These are phyloP conservation scores for Pegoplata infirma DNA, from an alignment of 2,888 invertebrate genomes.

Conservation along the genomic window DNA sequence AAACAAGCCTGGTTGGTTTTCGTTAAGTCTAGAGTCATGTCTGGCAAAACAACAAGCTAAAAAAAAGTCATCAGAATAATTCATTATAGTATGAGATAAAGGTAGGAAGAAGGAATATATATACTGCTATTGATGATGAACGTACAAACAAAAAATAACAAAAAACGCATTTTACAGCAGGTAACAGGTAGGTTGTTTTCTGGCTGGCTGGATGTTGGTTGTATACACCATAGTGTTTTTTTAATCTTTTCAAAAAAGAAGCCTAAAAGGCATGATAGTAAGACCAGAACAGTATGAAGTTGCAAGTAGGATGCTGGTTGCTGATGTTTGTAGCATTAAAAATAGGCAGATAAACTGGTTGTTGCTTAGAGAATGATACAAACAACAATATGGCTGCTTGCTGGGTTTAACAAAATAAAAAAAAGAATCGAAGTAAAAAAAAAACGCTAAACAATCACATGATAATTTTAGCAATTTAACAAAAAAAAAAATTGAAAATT, in stretches of 20 bases:
- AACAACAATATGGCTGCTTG: conserved; percentile 58
- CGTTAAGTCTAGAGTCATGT: conserved; percentile 54
- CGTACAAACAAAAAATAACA: conserved; percentile 37
- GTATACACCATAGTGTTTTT: conserved; percentile 9
- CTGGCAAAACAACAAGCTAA: conserved; percentile 41
- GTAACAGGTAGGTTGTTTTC: conserved; percentile 55
- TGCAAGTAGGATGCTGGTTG: conserved; percentile 34
- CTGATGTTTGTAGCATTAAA: conserved; percentile 31
- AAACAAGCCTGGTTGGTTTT: conserved; percentile 17
- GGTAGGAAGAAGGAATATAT: conserved; percentile 62
- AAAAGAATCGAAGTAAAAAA: conserved; percentile 9
- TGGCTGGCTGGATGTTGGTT: conserved; percentile 1
- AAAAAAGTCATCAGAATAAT: conserved; percentile 61
- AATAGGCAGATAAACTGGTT: conserved; percentile 61
- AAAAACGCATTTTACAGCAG: conserved; percentile 60
- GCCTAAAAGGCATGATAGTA: conserved; percentile 52
- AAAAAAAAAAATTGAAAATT: conserved; percentile 9
- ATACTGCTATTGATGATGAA: conserved; percentile 54
- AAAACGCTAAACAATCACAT: conserved; percentile 51
- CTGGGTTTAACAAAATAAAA: conserved; percentile 18
- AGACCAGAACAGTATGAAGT: conserved; percentile 20
- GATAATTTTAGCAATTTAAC: conserved; percentile 55
- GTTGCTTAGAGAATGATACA: conserved; percentile 8
- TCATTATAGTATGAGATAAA: conserved; percentile 60
- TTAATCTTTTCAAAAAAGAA: conserved; percentile 20